phyloP scores from a whole-genome alignment of 2,113 vertebrate species.

The Sturnus vulgaris region DNA sequence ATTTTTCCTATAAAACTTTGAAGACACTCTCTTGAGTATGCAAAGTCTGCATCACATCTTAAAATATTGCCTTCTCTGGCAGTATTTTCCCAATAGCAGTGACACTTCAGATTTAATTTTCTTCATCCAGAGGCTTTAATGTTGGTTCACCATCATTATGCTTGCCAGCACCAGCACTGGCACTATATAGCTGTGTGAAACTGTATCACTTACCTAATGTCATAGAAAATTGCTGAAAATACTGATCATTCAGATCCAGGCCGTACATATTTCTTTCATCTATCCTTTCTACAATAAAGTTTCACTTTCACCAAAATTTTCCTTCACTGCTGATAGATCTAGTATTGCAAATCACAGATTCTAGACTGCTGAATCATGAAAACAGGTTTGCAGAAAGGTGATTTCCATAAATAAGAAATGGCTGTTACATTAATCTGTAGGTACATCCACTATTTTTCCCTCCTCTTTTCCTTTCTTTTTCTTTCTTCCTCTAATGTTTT shows the following conservation, averaged over 20 bases:
- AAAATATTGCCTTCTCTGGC: constrained; percentile 52
- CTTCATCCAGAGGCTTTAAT: constrained; percentile 47
- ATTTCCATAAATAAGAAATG: constrained; percentile 19
- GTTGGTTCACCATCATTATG: constrained; percentile 7
- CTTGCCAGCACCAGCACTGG: constrained; percentile 37
- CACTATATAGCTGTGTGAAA: constrained; percentile 2
- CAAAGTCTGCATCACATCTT: constrained; percentile 24
- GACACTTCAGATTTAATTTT: constrained; percentile 59
- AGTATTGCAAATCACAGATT: constrained; percentile 13
- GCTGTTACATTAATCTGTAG: neutral
- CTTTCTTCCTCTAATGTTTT: neutral
- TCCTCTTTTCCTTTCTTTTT: neutral
- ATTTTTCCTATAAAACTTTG: constrained; percentile 24
- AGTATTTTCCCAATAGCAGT: constrained; percentile 54
- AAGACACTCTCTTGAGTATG: constrained; percentile 17
- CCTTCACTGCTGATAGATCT: neutral
- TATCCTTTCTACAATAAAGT: neutral
- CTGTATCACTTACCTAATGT: constrained; percentile 48
- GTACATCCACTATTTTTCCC: neutral
- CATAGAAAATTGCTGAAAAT: constrained; percentile 42
- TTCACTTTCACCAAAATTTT: constrained; percentile 28
- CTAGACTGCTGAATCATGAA: constrained; percentile 26
- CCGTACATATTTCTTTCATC: neutral
- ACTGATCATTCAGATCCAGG: constrained; percentile 39
- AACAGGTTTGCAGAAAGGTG: neutral